phyloP scores from a whole-genome alignment of 2,113 vertebrate species.

The Vimba vimba region DNA sequence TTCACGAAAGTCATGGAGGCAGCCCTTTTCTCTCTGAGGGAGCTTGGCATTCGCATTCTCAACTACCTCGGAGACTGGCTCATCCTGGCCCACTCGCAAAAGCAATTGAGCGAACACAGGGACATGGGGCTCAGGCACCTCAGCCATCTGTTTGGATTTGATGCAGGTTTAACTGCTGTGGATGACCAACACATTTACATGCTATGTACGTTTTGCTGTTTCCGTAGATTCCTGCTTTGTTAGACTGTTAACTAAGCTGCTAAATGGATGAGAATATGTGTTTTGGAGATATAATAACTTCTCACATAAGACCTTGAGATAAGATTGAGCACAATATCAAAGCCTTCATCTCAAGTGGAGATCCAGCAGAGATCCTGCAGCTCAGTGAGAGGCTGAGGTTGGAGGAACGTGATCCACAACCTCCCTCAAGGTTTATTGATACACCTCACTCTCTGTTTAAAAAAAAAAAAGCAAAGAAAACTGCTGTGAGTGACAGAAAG shows the following conservation, averaged over 20 bases:
- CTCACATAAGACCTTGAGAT: not conserved
- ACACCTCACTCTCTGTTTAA: not conserved
- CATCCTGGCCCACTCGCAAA: no score
- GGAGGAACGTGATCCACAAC: constrained; percentile 8
- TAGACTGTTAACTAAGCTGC: not conserved
- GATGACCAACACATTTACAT: not conserved
- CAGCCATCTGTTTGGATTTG: not conserved
- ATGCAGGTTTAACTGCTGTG: not conserved
- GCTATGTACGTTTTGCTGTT: not conserved
- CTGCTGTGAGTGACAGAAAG: not conserved
- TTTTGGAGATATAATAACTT: not conserved
- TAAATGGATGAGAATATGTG: constrained; percentile 22
- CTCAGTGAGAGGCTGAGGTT: not conserved
- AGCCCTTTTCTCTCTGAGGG: no score
- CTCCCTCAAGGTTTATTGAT: constrained; percentile 39
- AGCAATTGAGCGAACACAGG: no score
- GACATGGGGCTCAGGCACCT: no score
- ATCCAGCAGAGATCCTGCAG: constrained; percentile 18
- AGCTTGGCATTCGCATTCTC: no score
- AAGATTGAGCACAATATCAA: constrained; percentile 17
- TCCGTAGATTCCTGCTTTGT: constrained; percentile 3
- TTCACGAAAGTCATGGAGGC: no score
- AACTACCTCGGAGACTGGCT: no score
- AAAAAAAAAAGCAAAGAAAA: not conserved
- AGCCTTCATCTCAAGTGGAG: constrained; percentile 17